Base-by-base conservation (phyloP, 2,888 invertebrate species). In the Elegia similella region DNA sequence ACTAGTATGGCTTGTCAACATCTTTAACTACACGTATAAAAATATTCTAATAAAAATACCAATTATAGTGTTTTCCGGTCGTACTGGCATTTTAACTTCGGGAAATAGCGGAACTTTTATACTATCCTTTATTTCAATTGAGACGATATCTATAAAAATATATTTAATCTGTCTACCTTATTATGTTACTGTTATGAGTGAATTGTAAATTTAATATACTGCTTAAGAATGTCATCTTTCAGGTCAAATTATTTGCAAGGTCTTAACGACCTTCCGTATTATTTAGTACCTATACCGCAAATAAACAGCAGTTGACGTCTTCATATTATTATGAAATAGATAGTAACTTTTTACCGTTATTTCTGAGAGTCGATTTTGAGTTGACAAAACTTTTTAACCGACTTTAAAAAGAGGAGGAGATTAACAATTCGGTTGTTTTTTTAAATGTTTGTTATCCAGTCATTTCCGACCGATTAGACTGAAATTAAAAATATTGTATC, bases 1-100 rank as follows among this genome's bases (percentile, higher is more conserved):
- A 43, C 53, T 54, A 30, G 53, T 54, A 54, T 50, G 50, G 12
- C 53, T 43, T 53, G 53, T 42, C 30, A 29, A 53, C 53, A 53
- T 53, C 53, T 53, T 53, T 52, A 42, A 52, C 42, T 42, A 53
- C 15, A 16, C 42, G 42, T 43, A 53, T 53, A 53, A 53, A 53
- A 42, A 53, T 53, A 43, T 42, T 53, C 52, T 53, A 42, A 42
- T 53, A 53, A 53, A 30, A 53, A 30, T 53, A 30, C 42, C 42
- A 52, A 42, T 52, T 42, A 53, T 13, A 53, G 42, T 53, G 52
- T 53, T 53, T 53, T 53, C 52, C 52, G 42, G 29, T 47, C 42
- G 7, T 23, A 42, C 52, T 38, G 8, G 42, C 29, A 17, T 42
- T 52, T 23, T 15, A 16, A 52, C n/a, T 42, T 42, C n/a, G 38